These are phyloP conservation scores for Taurulus bubalis DNA, from an alignment of 2,113 vertebrate genomes.

Conservation along the genomic window DNA sequence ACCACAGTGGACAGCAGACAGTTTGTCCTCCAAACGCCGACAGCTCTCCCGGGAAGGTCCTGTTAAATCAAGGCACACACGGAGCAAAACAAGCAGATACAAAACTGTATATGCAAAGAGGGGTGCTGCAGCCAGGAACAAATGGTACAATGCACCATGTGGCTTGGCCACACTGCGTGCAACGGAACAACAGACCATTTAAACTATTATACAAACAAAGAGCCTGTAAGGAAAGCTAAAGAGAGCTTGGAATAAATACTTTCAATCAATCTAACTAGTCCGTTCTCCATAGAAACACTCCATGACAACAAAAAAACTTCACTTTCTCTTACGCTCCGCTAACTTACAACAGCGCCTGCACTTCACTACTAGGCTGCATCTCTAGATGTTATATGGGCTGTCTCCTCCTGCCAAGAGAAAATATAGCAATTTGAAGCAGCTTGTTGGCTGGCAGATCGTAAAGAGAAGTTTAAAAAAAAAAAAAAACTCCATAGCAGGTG, in stretches of 20 bases:
- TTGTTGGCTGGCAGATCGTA: conserved; percentile 74
- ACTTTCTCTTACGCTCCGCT: conserved; percentile 20
- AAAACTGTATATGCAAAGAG: conserved; percentile 41
- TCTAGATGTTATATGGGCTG: conserved; percentile 68
- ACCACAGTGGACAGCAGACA: conserved; percentile 62
- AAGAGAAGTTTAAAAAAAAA: conserved; percentile 64
- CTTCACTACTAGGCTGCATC: conserved; percentile 42
- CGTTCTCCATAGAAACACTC: conserved; percentile 1
- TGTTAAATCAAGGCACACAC: conserved; percentile 47
- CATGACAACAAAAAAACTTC: not conserved
- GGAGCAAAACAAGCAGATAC: conserved; percentile 49
- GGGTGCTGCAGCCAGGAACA: conserved; percentile 17
- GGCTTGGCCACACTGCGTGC: not conserved
- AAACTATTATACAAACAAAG: conserved; percentile 48
- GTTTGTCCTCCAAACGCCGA: conserved; percentile 69
- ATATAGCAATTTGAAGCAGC: conserved; percentile 76
- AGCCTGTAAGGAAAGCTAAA: not conserved
- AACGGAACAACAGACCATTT: conserved; percentile 37
- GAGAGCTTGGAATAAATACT: conserved; percentile 19
- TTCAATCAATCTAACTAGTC: conserved; percentile 19
- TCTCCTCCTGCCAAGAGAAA: conserved; percentile 76
- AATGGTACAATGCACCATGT: conserved; percentile 4
- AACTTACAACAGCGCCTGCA: conserved; percentile 29
- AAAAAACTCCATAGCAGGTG: conserved; percentile 62
- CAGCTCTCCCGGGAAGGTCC: conserved; percentile 65